Evolutionary conservation across 2,888 invertebrate species (phyloP).

Genomic region (Rhamphomyia laevipes): DNA sequence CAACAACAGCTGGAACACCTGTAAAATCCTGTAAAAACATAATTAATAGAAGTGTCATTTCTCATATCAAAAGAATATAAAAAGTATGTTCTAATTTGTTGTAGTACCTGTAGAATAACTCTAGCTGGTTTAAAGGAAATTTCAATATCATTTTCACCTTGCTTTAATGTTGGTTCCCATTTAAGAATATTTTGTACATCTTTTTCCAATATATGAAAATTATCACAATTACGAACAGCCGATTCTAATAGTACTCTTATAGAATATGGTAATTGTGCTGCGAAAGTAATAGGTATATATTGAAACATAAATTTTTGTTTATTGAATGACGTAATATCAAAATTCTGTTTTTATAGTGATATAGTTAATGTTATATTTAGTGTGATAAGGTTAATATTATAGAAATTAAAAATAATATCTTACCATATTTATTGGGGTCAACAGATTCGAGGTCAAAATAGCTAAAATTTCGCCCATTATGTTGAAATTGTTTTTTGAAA

Average conservation of each 20-base stretch:
- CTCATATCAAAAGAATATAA: background rate
- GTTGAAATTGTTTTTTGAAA: conserved; percentile 46
- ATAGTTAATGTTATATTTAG: background rate
- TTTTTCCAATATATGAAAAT: conserved; percentile 72
- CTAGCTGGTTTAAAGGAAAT: conserved; percentile 93
- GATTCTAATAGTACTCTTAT: conserved; percentile 89
- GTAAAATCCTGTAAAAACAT: conserved; percentile 62
- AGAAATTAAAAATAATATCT: conserved; percentile 28
- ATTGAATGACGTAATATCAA: background rate
- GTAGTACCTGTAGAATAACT: conserved; percentile 85
- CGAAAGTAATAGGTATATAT: conserved; percentile 6
- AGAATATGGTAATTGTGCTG: conserved; percentile 78
- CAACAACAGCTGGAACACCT: conserved; percentile 96
- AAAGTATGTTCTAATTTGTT: background rate
- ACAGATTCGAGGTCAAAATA: conserved; percentile 70
- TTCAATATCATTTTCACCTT: conserved; percentile 55
- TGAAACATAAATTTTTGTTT: too few species aligned
- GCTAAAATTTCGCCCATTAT: conserved; percentile 52
- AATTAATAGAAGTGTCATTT: background rate
- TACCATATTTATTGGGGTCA: conserved; percentile 66
- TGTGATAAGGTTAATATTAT: background rate
- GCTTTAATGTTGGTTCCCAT: conserved; percentile 54
- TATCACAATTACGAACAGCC: conserved; percentile 91
- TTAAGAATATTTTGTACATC: conserved; percentile 83
- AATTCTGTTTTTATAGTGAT: too few species aligned